Evolutionary conservation across 2,797 vertebrate genomes (phyloP).

Genomic region (Galagoides demidoff): DNA sequence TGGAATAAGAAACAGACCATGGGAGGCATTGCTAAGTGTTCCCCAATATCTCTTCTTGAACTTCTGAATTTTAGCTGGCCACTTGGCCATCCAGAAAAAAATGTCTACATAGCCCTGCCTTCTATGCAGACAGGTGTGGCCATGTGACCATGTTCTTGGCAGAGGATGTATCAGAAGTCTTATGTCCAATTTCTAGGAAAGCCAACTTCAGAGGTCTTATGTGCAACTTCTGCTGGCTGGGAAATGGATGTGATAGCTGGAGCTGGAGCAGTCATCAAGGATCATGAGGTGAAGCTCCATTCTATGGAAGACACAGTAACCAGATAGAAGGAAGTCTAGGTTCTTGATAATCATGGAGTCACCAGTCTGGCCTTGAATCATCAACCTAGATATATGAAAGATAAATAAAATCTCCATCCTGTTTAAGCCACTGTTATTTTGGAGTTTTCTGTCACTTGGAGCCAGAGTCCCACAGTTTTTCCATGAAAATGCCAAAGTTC

Average conservation of each 20-base stretch:
- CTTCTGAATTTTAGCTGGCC: not conserved
- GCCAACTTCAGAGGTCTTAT: not conserved
- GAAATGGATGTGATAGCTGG: not conserved
- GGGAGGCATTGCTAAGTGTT: not conserved
- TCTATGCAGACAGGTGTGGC: not conserved
- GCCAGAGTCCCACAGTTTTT: not conserved
- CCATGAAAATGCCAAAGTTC: not conserved
- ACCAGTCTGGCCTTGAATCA: not conserved
- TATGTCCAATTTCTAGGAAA: constrained; percentile 16
- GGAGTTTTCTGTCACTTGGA: not conserved
- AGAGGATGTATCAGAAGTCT: not conserved
- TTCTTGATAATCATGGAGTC: not conserved
- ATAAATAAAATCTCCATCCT: not conserved
- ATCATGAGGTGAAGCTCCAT: not conserved
- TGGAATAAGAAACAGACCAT: not conserved
- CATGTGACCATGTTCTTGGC: not conserved
- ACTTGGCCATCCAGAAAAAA: not conserved
- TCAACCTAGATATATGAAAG: not conserved
- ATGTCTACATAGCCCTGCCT: not conserved
- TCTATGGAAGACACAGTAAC: not conserved
- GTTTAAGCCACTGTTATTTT: not conserved
- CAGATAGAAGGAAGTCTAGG: not conserved
- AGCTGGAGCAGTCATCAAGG: not conserved
- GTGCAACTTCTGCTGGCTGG: not conserved
- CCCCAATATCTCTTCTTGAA: not conserved